These are phyloP conservation scores for Myotis findleyi DNA, from an alignment of 2,797 vertebrate genomes.

Conservation along the genomic window DNA sequence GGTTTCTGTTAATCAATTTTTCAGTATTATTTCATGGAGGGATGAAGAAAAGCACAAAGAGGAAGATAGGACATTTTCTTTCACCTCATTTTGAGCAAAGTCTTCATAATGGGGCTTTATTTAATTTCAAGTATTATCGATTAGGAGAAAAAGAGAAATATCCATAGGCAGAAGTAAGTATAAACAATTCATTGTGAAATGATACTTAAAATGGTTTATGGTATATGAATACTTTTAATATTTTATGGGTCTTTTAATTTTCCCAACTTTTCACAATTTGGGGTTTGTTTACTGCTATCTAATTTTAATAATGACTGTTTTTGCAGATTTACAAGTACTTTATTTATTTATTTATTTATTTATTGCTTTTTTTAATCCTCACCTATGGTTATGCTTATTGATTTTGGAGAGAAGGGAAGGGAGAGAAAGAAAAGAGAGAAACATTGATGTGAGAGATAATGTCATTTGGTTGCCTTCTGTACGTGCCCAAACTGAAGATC, in stretches of 20 bases:
- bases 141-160: not conserved
- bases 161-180: not conserved
- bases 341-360: not conserved
- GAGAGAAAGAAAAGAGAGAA: not conserved
- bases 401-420: not conserved
- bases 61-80: not conserved
- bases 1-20: conserved; percentile 14
- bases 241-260: not conserved
- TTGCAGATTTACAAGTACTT: not conserved
- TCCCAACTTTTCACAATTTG: not conserved
- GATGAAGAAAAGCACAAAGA: not conserved
- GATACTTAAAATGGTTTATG: not conserved
- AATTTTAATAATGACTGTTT: conserved; percentile 35
- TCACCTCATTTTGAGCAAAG: not conserved
- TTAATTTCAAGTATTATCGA: conserved; percentile 24
- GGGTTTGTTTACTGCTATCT: not conserved
- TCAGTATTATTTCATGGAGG: not conserved
- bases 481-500: not conserved
- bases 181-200: not conserved
- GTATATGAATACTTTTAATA: not conserved
- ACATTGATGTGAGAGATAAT: not conserved
- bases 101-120: conserved; percentile 37
- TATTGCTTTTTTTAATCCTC: not conserved
- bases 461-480: not conserved
- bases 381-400: not conserved